phyloP scores from a whole-genome alignment of 2,797 vertebrate species.

The Muscicapa striata region DNA sequence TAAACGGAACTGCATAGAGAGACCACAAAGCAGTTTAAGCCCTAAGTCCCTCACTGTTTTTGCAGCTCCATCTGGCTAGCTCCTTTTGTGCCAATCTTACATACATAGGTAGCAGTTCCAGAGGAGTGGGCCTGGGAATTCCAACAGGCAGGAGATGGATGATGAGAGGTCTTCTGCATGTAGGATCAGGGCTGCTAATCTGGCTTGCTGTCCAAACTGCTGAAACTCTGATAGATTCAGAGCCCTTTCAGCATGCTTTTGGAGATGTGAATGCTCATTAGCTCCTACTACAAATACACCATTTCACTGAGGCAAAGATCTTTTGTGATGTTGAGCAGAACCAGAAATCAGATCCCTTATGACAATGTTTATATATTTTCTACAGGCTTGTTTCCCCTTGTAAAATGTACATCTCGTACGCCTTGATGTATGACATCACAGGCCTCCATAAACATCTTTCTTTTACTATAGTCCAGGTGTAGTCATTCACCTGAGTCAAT shows the following conservation, averaged over 20 bases:
- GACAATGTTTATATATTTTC: conserved; percentile 36
- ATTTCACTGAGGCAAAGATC: background rate
- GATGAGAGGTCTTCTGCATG: background rate
- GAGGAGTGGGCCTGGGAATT: background rate
- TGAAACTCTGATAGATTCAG: background rate
- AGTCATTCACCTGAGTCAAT: conserved; percentile 26
- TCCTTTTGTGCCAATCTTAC: background rate
- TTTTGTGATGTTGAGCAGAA: conserved; percentile 34
- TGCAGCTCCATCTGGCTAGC: background rate
- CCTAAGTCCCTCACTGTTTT: background rate
- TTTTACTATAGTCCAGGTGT: conserved; percentile 12
- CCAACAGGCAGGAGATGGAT: background rate
- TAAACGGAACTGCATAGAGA: background rate
- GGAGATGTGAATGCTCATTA: background rate
- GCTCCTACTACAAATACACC: background rate
- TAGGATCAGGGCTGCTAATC: background rate
- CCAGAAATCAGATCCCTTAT: conserved; percentile 4
- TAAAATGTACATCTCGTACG: background rate
- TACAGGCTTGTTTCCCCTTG: background rate
- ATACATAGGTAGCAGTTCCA: background rate
- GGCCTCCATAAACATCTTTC: conserved; percentile 9
- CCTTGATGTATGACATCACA: background rate
- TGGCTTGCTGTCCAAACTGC: background rate
- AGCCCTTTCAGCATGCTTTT: background rate
- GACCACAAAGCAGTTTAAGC: background rate